Conservation (phyloP, 1,140 invertebrate genomes). For the Ooceraea biroi region DNA sequence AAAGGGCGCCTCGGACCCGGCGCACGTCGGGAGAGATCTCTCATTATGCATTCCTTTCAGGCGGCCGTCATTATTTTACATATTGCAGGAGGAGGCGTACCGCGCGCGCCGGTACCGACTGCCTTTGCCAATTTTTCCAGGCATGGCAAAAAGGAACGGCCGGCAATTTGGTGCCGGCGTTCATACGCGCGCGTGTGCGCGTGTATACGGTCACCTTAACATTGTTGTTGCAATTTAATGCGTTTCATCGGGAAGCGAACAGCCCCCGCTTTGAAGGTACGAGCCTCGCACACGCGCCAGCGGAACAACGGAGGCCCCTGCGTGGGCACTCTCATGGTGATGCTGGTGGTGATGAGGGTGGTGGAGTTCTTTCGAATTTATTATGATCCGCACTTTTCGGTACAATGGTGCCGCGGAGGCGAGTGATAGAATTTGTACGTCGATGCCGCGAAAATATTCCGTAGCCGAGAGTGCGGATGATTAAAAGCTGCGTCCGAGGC, state of each 20-base stretch:
- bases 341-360: neutral
- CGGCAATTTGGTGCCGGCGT: conserved; percentile 71
- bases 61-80: conserved; percentile 79
- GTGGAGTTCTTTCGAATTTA: conserved; percentile 61
- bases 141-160: conserved; percentile 75
- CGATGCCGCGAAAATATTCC: conserved; percentile 45
- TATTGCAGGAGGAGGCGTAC: conserved; percentile 77
- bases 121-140: conserved; percentile 77
- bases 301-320: conserved; percentile 30
- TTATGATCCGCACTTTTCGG: conserved; percentile 50
- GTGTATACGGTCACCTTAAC: conserved; percentile 51
- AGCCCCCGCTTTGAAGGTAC: conserved; percentile 45
- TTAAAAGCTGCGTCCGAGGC: conserved; percentile 33
- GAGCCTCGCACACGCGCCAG: conserved; percentile 11
- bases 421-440: conserved; percentile 58
- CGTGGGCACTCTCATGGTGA: no score
- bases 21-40: conserved; percentile 72
- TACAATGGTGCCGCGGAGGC: conserved; percentile 53
- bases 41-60: conserved; percentile 79
- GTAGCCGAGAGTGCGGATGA: conserved; percentile 31
- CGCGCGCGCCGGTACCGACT: conserved; percentile 64
- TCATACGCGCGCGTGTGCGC: conserved; percentile 51
- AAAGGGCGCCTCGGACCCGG: conserved; percentile 72
- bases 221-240: conserved; percentile 69
- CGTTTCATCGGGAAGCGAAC: conserved; percentile 33